Evolutionary conservation across 2,888 invertebrate species (phyloP), one percentile per base, ranked within the genome.

Genomic region (Tuberolachnus salignus): DNA sequence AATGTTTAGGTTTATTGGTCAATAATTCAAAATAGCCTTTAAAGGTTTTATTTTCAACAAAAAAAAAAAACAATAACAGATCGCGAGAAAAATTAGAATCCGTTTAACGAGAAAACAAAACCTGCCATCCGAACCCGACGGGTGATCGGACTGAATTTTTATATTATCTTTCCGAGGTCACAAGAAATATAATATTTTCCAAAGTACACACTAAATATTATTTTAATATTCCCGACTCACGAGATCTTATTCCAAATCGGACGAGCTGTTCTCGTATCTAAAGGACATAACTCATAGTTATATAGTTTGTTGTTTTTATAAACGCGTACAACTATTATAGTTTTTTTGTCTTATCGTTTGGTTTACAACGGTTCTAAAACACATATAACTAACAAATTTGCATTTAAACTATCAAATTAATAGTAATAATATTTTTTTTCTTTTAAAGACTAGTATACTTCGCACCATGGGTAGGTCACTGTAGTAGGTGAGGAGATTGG

Each of bases 1-100:
- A 51, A 34, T 73, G 63, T 72, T 64, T 8, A 16, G 42, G 53
- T 73, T 61, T 53, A 53, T 63, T 53, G 42, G 42, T n/a, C 53
- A 21, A 53, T 53, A 53, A 73, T 53, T 73, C 42, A 53, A 73
- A 73, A 73, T 51, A 63, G 34, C 23, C 26, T 8, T n/a, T n/a
- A n/a, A n/a, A n/a, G 26, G 34, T 51, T 49, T 23, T 21, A 61
- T 34, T 59, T 51, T 23, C 16, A 57, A 70, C 57, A 46, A 71
- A 71, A 73, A 73, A 71, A 71, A 46, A 71, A 71, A 73, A 73
- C 73, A 63, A 63, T 63, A 51, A n/a, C 42, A 4, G 42, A 16
- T 49, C 16, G 19, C 61, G 19, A 14, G 10, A 53, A 73, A 73
- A 73, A 53, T 14, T 26, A 53, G 1, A 42, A 26, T 8, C 19